Evolutionary conservation across 2,113 vertebrate species (phyloP).

Genomic region (Halcyon senegalensis): DNA sequence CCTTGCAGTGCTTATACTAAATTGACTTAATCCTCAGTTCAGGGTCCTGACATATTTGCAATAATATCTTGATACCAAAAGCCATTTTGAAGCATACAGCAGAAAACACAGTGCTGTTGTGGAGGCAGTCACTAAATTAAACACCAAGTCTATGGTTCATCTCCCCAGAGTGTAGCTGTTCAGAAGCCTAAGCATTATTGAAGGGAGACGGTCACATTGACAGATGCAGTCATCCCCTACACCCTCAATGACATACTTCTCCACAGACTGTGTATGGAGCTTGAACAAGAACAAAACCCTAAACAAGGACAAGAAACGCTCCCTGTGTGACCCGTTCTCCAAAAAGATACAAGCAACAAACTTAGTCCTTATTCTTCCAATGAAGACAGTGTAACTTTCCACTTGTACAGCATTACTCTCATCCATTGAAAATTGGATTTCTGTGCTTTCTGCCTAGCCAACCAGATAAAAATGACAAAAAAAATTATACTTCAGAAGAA

Average conservation of each 20-base stretch:
- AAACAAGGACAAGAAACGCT: background rate
- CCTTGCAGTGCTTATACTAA: background rate
- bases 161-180: accelerated
- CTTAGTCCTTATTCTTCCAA: background rate
- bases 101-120: background rate
- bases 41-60: background rate
- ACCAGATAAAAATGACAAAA: background rate
- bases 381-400: background rate
- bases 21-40: background rate
- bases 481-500: constrained; percentile 19
- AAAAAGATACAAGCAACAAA: background rate
- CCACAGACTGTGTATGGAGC: background rate
- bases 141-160: background rate
- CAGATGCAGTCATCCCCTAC: background rate
- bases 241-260: background rate
- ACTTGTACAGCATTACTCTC: background rate
- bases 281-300: background rate
- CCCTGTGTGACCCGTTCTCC: background rate
- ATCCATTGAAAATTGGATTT: background rate
- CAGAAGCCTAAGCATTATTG: background rate
- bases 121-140: background rate
- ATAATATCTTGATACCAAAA: background rate
- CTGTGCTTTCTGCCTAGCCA: background rate
- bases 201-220: background rate
- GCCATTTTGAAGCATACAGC: background rate